phyloP scores from a whole-genome alignment of 2,113 vertebrate genomes.

The Chroicocephalus ridibundus region DNA sequence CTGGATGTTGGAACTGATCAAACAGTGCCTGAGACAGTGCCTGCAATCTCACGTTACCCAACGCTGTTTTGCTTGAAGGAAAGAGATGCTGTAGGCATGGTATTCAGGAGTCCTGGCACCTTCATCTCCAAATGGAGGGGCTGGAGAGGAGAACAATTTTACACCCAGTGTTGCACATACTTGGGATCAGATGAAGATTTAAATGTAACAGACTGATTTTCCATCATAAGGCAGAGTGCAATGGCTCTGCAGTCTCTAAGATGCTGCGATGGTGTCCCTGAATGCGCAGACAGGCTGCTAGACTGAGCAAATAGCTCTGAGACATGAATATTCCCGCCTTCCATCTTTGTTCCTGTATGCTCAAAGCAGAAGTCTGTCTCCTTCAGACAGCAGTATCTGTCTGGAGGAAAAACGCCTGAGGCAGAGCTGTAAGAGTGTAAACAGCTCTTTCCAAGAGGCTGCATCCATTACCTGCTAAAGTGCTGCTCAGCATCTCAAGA shows the following conservation, averaged over 20 bases:
- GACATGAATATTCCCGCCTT: not conserved
- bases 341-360: not conserved
- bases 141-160: not conserved
- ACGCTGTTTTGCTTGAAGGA: not conserved
- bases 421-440: fast-evolving
- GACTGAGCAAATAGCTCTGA: not conserved
- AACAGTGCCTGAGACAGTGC: not conserved
- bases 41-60: fast-evolving
- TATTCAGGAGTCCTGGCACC: not conserved
- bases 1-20: fast-evolving
- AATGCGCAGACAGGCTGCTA: not conserved
- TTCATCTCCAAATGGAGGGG: not conserved
- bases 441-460: not conserved
- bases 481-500: not conserved
- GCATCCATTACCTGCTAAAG: not conserved
- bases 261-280: not conserved
- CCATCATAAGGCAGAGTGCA: not conserved
- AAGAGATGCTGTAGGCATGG: not conserved
- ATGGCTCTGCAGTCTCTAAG: not conserved
- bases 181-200: not conserved
- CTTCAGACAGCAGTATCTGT: not conserved
- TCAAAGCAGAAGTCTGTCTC: not conserved
- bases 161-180: not conserved
- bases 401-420: not conserved
- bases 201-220: not conserved